Evolutionary conservation across 2,113 vertebrate genomes (phyloP), one percentile per base, ranked within the genome.

Genomic region (Megalops atlanticus): DNA sequence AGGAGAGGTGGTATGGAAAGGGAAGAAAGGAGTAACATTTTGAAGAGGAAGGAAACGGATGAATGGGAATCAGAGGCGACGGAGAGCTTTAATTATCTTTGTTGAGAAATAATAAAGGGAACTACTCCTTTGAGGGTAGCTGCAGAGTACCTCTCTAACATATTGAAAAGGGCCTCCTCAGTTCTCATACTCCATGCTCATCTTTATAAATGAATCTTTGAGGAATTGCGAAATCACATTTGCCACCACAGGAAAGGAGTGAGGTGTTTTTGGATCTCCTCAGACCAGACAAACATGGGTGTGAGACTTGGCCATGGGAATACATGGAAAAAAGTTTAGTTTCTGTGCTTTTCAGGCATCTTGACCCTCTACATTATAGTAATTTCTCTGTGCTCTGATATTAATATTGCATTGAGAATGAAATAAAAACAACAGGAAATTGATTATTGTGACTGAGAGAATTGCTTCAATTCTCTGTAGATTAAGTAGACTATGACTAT

Each of bases 21-120:
- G 92, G 93, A 94, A 94, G 92, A 93, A 91, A 92, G 92, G 91
- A 92, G 91, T 91, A 93, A 91, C 90, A 87, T 93, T 94, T 93
- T 92, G 89, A 80, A 90, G 92, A 92, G 94, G 92, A 91, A 90
- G 92, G 90, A 91, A 91, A 86, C 90, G 85, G 86, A 64, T 39
- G 70, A 77, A 38, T 16, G 39, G 31, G 38, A 54, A 33, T 21
- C 3, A 35, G 15, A 72, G 40, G 58, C 43, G 31, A 14, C n/a
- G 12, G 40, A 81, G 38, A 82, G 77, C 72, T 76, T 43, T 35
- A 18, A 72, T 43, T 47, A 77, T 80, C 72, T 49, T 43, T 49
- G 54, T 40, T 49, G 16, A 24, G 12, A 18, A 33, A 49, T 27
- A 35, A 36, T 15, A 38, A 69, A 2, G 11, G 35, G 35, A 71